Conservation (phyloP, 1,140 invertebrate genomes). For the Sminthurides bifidus region DNA sequence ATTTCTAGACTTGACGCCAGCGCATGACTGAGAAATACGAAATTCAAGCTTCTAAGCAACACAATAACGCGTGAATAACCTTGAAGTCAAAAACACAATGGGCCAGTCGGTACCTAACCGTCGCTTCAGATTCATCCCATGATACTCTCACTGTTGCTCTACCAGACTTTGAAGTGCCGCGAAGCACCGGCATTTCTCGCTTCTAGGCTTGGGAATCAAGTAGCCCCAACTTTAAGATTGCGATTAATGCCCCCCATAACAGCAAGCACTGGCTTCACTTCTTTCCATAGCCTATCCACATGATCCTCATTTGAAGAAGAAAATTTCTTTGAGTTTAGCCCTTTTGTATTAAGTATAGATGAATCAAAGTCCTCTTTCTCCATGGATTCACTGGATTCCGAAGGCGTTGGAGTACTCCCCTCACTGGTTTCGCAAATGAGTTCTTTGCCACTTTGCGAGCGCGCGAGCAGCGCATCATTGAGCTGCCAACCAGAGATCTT, state of each 20-base stretch:
- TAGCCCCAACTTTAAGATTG: conserved; percentile 50
- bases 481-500: conserved; percentile 6
- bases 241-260: conserved; percentile 52
- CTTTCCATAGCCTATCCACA: conserved; percentile 23
- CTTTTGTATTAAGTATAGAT: neutral
- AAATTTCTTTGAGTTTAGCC: conserved; percentile 2
- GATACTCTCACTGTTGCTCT: conserved; percentile 48
- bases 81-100: neutral
- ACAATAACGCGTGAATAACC: neutral
- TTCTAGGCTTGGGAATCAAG: conserved; percentile 44
- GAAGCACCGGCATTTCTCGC: conserved; percentile 44
- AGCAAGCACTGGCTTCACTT: conserved; percentile 51
- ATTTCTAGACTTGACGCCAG: conserved; percentile 41
- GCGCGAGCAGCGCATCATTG: conserved; percentile 24
- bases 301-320: conserved; percentile 21
- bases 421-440: conserved; percentile 19
- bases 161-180: conserved; percentile 48
- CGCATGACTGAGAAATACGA: conserved; percentile 42
- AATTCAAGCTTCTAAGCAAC: too few relatives aligned
- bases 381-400: conserved; percentile 5
- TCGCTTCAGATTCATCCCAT: conserved; percentile 47
- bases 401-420: conserved; percentile 27
- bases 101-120: conserved; percentile 33
- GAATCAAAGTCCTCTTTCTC: neutral
- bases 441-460: conserved; percentile 24